Evolutionary conservation across 2,888 invertebrate species (phyloP), one percentile per base, ranked within the genome.

Genomic region (Eupeodes latifasciatus): DNA sequence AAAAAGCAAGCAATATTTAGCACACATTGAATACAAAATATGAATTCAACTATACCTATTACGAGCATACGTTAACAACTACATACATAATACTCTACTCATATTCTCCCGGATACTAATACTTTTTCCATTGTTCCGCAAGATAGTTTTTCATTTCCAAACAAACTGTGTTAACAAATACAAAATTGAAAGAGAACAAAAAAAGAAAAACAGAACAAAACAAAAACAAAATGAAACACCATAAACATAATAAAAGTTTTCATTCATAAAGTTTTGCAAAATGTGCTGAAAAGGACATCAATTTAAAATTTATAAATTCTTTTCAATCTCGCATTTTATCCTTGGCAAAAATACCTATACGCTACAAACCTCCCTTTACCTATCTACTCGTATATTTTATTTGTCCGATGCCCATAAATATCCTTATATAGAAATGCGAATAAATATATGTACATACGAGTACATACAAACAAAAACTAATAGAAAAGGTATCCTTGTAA

Each of bases 211-310:
- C 0, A 69, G 16, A 34, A 34, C 10, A 53, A 5, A 61, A 61
- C 51, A 11, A 74, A 72, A 34, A 6, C 19, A 53, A 49, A 19
- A 40, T 11, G 12, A 36, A 36, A 49, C 19, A 34, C 10, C 10
- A 55, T 51, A 44, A 44, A 40, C 9, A 51, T 19, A 66, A 67
- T 59, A 61, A 61, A 61, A 62, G 66, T 74, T 79, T 84, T 74
- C 79, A 84, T 84, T 84, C 79, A 84, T 74, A 79, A 79, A 84
- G 64, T 80, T 80, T 72, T 47, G 3, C 16, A 80, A 64, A 80
- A 80, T 57, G 72, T 72, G 71, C 64, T 55, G 55, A 47, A 64
- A 80, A 72, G 72, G 64, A 72, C 64, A 80, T 80, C 80, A 72
- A 80, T 72, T 80, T 80, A 55, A 64, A 80, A 57, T 72, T 62